Percentiles rank a stretch among this genome's conserved stretches.
phyloP scores from a whole-genome alignment of 2,888 invertebrate species.

The Drosophila rubida region DNA sequence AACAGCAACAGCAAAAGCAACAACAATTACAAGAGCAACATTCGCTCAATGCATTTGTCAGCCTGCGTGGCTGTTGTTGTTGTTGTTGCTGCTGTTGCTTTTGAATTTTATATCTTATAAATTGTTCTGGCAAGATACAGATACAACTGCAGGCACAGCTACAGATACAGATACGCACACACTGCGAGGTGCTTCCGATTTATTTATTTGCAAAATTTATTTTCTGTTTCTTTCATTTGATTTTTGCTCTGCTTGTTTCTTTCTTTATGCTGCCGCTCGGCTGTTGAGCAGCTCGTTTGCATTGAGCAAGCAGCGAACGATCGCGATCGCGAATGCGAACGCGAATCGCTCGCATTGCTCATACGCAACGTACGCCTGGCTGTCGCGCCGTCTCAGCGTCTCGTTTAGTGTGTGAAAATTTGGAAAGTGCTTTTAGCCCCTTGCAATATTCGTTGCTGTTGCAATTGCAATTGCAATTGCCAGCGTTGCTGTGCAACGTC shows the following conservation, averaged over 20 bases:
- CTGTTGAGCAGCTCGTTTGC: conserved; percentile 49
- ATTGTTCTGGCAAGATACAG: conserved; percentile 67
- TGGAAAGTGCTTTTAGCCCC: conserved; percentile 61
- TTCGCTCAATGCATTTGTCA: conserved; percentile 66
- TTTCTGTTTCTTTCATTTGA: conserved; percentile 20
- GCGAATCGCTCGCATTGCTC: conserved; percentile 60
- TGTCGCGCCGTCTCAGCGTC: too few relatives aligned
- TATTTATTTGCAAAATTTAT: conserved; percentile 53
- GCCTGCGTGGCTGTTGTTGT: conserved; percentile 25
- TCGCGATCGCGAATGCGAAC: too few relatives aligned
- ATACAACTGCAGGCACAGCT: conserved; percentile 30
- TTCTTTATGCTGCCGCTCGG: not conserved
- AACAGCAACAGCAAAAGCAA: conserved; percentile 28
- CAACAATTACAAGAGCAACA: conserved; percentile 38
- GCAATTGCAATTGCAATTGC: conserved; percentile 18
- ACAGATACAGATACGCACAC: conserved; percentile 28
- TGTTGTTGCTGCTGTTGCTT: conserved; percentile 20
- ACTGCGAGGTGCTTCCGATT: conserved; percentile 74
- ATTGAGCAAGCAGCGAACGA: conserved; percentile 47
- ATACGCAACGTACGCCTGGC: conserved; percentile 61
- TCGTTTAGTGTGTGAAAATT: conserved; percentile 47
- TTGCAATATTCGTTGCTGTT: conserved; percentile 17
- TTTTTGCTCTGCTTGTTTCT: conserved; percentile 10
- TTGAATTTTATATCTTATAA: conserved; percentile 56
- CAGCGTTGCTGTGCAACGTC: conserved; percentile 24